phyloP scores from a whole-genome alignment of 2,888 invertebrate genomes.

The Lasioglossum lativentre region DNA sequence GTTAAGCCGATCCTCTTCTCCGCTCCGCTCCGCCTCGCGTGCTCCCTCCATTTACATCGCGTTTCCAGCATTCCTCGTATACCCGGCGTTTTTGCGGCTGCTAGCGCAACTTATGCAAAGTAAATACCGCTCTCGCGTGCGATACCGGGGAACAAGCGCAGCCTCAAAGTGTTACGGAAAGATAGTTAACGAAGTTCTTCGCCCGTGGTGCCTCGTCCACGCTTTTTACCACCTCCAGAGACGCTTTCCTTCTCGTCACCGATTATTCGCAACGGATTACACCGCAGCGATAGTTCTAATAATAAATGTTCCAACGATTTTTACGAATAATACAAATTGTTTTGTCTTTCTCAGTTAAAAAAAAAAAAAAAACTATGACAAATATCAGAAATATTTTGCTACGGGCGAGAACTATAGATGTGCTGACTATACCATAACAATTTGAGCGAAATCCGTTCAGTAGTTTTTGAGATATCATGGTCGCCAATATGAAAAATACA shows the following conservation, averaged over 20 bases:
- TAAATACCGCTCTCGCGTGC: slow-evolving; percentile 29
- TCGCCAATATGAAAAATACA: too few species aligned
- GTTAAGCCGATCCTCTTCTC: slow-evolving; percentile 17
- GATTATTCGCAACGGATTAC: not conserved
- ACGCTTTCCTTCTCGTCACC: not conserved
- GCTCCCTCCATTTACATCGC: slow-evolving; percentile 40
- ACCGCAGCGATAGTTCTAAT: too few species aligned
- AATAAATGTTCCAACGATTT: too few species aligned
- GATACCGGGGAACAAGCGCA: slow-evolving; percentile 10
- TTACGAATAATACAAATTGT: too few species aligned
- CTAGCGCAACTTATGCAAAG: slow-evolving; percentile 40
- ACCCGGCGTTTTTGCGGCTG: slow-evolving; percentile 28
- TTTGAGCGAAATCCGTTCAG: too few species aligned
- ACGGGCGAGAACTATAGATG: too few species aligned
- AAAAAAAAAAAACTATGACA: too few species aligned
- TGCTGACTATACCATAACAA: too few species aligned
- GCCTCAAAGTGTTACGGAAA: slow-evolving; percentile 19
- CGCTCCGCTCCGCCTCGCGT: not conserved
- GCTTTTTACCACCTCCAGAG: not conserved
- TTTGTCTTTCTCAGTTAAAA: too few species aligned
- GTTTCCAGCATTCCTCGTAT: slow-evolving; percentile 37
- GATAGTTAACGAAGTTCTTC: slow-evolving; percentile 33
- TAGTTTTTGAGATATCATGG: too few species aligned
- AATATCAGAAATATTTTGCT: too few species aligned
- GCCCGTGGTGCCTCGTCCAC: not conserved